A percentile compares a stretch with the other conserved stretches of the same genome.
These are phyloP conservation scores for Erebia ligea DNA, from an alignment of 2,888 invertebrate species.

Conservation along the genomic window DNA sequence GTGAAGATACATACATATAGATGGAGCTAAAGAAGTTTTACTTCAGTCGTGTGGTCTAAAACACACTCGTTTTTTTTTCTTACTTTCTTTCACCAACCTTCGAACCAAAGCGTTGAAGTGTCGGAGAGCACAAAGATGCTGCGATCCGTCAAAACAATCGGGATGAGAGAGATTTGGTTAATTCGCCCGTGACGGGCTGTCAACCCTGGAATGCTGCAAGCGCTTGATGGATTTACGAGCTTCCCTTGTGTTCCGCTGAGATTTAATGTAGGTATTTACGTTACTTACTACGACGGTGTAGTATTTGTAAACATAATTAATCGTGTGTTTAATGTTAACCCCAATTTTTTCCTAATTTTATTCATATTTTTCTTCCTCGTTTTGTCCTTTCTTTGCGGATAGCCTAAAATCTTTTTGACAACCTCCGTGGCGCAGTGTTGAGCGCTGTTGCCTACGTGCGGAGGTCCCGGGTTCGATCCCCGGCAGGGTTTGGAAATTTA, in stretches of 20 bases:
- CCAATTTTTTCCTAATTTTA: not conserved
- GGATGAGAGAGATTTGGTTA: not conserved
- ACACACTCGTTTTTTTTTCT: too few relatives aligned
- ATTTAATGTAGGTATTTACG: conserved; percentile 17
- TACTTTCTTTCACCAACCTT: too few relatives aligned
- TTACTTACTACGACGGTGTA: not conserved
- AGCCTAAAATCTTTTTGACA: too few relatives aligned
- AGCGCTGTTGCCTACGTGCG: too few relatives aligned
- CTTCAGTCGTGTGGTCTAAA: too few relatives aligned
- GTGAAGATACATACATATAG: too few relatives aligned
- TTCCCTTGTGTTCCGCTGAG: not conserved
- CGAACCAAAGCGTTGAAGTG: not conserved
- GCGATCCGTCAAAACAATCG: not conserved
- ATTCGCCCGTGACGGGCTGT: not conserved
- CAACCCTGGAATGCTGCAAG: not conserved
- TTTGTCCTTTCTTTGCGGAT: too few relatives aligned
- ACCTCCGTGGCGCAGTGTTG: too few relatives aligned
- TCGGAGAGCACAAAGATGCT: conserved; percentile 9
- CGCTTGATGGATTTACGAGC: conserved; percentile 10
- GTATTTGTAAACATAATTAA: conserved; percentile 2
- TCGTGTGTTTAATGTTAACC: not conserved
- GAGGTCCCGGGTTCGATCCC: too few relatives aligned
- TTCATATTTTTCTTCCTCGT: not conserved
- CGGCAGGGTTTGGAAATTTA: too few relatives aligned
- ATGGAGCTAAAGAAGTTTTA: too few relatives aligned